Evolutionary conservation across 2,888 invertebrate species (phyloP).

Genomic region (Lacanobia oleracea): DNA sequence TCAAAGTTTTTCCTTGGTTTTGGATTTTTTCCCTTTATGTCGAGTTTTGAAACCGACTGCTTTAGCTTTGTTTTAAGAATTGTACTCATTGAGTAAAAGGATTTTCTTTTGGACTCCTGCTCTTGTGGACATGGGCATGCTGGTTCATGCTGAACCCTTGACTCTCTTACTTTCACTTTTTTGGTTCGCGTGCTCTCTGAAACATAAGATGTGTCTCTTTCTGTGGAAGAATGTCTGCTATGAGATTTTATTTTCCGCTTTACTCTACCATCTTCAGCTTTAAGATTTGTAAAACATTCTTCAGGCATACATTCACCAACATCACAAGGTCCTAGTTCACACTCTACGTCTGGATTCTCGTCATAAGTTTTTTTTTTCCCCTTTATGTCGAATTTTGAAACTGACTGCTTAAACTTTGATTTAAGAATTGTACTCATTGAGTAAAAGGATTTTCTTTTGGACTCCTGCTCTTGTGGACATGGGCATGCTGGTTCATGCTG

Average conservation of each 20-base stretch:
- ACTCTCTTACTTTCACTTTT: slow-evolving; percentile 29
- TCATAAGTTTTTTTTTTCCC: background rate
- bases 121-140: background rate
- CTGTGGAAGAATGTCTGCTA: slow-evolving; percentile 21
- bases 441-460: slow-evolving; percentile 13
- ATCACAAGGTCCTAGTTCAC: slow-evolving; percentile 56
- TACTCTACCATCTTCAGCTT: slow-evolving; percentile 29
- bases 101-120: slow-evolving; percentile 10
- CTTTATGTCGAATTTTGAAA: slow-evolving; percentile 21
- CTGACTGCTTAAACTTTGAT: background rate
- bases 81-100: slow-evolving; percentile 16
- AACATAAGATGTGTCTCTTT: slow-evolving; percentile 12
- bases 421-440: slow-evolving; percentile 24
- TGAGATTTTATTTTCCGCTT: slow-evolving; percentile 10
- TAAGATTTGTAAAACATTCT: slow-evolving; percentile 54
- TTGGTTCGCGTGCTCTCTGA: slow-evolving; percentile 13
- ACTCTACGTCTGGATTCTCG: slow-evolving; percentile 56
- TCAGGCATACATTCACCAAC: slow-evolving; percentile 35
- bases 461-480: background rate
- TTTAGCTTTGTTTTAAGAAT: slow-evolving; percentile 10
- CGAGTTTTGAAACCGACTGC: slow-evolving; percentile 11
- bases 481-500: slow-evolving; percentile 1
- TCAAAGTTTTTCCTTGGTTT: slow-evolving; percentile 1
- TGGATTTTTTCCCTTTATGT: slow-evolving; percentile 9
- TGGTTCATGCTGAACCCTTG: slow-evolving; percentile 14